Evolutionary conservation across 2,113 vertebrate genomes (phyloP), one percentile per base, ranked within the genome.

Genomic region (Corythornis cristatus): DNA sequence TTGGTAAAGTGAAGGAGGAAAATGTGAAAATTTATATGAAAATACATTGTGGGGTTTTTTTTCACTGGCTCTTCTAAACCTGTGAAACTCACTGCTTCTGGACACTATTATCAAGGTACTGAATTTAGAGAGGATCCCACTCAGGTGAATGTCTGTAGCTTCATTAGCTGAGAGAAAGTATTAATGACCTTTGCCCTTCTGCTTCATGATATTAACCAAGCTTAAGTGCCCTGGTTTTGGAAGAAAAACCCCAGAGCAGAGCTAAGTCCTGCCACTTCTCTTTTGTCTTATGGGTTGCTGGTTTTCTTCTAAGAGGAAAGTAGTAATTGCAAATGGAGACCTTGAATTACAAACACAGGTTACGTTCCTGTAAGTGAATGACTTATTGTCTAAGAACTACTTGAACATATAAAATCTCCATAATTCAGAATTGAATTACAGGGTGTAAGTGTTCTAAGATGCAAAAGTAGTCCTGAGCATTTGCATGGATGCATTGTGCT

Each of bases 401-500:
- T 62, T 42, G 72, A 70, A 87, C 9, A 37, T 74, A 64, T 67
- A 83, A 92, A 93, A 75, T 86, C 35, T 88, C 67, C 53, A 45
- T 85, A 89, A 66, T 67, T 48, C 64, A 88, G 71, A 88, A 20
- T 54, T 77, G 94, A 92, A 89, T 96, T 88, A 88, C 54, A 84
- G n/a, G 40, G 3, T n/a, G n/a, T 86, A 21, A 16, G 9, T 73
- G 15, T 3, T 79, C 22, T 48, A 28, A 84, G 23, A 15, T 89
- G 61, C 61, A 84, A 71, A 90, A 53, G 42, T 61, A 46, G 11
- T 50, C 31, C 42, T 45, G 33, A 86, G 33, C 2, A 0, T 51
- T 67, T 77, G 12, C 12, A 8, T 22, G 19, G 28, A n/a, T 64
- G 35, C 20, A 11, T 22, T 2, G 2, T 40, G 7, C 60, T 48